Evolutionary conservation across 2,797 vertebrate species (phyloP).

Genomic region (Arnoldichthys spilopterus): DNA sequence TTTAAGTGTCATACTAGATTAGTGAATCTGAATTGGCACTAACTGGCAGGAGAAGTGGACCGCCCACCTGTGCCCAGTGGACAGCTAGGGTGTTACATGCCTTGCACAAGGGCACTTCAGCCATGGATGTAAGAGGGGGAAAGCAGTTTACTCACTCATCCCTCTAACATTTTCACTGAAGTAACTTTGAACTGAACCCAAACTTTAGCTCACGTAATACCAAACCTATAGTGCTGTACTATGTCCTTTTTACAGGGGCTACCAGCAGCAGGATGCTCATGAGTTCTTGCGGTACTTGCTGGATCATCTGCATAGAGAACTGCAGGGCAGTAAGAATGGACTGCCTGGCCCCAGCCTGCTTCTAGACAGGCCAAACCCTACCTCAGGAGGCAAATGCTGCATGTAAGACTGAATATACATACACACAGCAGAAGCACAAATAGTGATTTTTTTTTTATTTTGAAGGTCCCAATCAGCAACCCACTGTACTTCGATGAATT

Average conservation of each 20-base stretch:
- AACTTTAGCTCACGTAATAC: too few species aligned
- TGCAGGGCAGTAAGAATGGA: conserved; percentile 89
- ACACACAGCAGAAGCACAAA: background rate
- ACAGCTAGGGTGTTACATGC: too few species aligned
- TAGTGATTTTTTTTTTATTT: background rate
- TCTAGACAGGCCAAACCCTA: conserved; percentile 80
- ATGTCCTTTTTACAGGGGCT: conserved; percentile 82
- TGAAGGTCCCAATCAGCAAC: background rate
- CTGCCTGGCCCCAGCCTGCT: conserved; percentile 78
- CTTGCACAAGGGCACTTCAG: too few species aligned
- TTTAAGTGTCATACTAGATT: too few species aligned
- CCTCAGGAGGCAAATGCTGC: conserved; percentile 87
- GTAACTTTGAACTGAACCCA: too few species aligned
- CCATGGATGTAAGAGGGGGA: too few species aligned
- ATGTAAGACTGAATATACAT: conserved; percentile 79
- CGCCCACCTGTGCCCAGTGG: too few species aligned
- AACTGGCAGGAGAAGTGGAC: too few species aligned
- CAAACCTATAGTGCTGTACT: conserved; percentile 6
- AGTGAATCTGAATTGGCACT: too few species aligned
- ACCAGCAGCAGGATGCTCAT: conserved; percentile 98
- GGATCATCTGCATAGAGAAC: conserved; percentile 96
- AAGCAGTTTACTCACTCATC: too few species aligned
- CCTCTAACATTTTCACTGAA: too few species aligned
- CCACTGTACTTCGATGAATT: background rate
- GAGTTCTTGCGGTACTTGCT: conserved; percentile 99